These are phyloP conservation scores for Lonchura striata DNA, from an alignment of 2,113 vertebrate species.

Conservation along the genomic window DNA sequence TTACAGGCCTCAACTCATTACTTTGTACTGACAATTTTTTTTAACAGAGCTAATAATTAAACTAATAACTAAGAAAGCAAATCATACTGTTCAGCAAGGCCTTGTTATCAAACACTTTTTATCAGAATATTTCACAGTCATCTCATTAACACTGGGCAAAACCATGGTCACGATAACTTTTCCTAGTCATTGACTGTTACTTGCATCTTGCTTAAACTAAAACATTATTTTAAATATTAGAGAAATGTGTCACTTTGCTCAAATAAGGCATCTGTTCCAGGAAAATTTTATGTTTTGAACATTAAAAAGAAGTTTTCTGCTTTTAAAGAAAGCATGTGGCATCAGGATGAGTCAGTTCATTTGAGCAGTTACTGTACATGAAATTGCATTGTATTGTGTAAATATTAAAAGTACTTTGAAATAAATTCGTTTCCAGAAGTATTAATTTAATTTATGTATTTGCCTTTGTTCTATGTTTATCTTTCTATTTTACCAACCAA, in stretches of 20 bases:
- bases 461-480: constrained; percentile 69
- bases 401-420: constrained; percentile 74
- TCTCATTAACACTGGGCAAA: background rate
- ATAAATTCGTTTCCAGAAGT: constrained; percentile 74
- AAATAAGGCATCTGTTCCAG: constrained; percentile 77
- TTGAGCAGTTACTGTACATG: constrained; percentile 65
- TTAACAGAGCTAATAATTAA: background rate
- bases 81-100: background rate
- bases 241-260: constrained; percentile 70
- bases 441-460: constrained; percentile 70
- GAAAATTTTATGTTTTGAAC: constrained; percentile 75
- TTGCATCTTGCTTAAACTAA: constrained; percentile 64
- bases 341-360: constrained; percentile 71
- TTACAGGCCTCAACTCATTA: background rate
- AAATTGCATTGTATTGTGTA: constrained; percentile 71
- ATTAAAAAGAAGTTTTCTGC: constrained; percentile 67
- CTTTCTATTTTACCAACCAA: constrained; percentile 51
- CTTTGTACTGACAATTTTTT: background rate
- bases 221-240: constrained; percentile 70
- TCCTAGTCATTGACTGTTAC: constrained; percentile 57
- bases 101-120: background rate
- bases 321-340: constrained; percentile 76
- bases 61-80: background rate
- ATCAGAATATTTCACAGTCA: background rate
- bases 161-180: background rate